Base-by-base conservation (phyloP, 2,797 vertebrate genomes). In the Coregonus suidteri region DNA sequence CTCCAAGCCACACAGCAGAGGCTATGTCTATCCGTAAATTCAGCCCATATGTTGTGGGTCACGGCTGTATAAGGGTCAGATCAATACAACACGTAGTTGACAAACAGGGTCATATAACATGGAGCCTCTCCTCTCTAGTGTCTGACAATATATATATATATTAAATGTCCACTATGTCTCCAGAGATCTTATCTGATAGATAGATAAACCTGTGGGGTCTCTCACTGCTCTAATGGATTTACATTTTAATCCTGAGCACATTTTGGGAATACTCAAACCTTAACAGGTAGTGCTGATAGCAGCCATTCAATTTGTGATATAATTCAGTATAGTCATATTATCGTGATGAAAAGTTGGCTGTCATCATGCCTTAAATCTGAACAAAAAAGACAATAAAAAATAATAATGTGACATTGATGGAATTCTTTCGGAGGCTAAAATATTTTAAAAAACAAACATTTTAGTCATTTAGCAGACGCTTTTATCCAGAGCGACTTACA, bases 41-140 rank as follows among this genome's bases (percentile, higher is more conserved):
- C 9, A 11, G 59, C 16, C 20, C 9, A 30, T 25, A 25, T 13
- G 3, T 30, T 30, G 20, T 64, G 20, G 59, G 59, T 64, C 59
- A 64, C 20, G 20, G 59, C 59, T 25, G 5, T 64, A 64, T 64
- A 25, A 64, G 20, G 20, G 59, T 9, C 59, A 62, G 59, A 64
- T 64, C 59, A 64, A 64, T 64, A 93, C 92, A 94, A 93, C 90
- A 93, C 84, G 92, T 93, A 20, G 59, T 64, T 64, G 59, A 64
- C 59, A 25, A 1, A 64, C 20, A 62, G 59, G 59, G 20, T 92
- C 92, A 64, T 6, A 64, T 64, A 64, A 64, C 59, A 25, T 64
- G 20, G 20, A 62, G 59, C 59, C 20, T 62, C 20, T 20, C 9
- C 56, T 56, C 16, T 59, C 18, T 64, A 64, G 25, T 25, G 59